A percentile compares a stretch with the other conserved stretches of the same genome.
Conservation (phyloP, 1,140 invertebrate species). For the Rhizoglyphus robini region DNA sequence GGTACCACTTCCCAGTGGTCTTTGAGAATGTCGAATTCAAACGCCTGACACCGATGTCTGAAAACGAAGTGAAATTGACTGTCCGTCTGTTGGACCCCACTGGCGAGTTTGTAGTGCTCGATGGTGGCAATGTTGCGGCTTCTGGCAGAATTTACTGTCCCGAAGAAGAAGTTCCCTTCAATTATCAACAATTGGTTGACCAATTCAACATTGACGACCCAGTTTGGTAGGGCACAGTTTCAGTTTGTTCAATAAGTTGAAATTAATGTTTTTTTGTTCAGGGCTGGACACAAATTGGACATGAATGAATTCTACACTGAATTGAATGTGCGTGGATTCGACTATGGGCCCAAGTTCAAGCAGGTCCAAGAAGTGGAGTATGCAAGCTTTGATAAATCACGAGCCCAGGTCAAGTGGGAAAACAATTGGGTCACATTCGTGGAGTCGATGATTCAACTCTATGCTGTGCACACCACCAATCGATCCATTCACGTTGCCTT, state of each 20-base stretch:
- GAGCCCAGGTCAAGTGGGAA: slow-evolving; percentile 31
- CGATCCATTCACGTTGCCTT: slow-evolving; percentile 1
- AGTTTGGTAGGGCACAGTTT: not conserved
- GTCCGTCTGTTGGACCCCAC: slow-evolving; percentile 16
- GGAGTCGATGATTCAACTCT: slow-evolving; percentile 41
- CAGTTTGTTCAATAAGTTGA: not conserved
- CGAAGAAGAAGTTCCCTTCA: slow-evolving; percentile 33
- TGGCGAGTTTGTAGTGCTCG: slow-evolving; percentile 19
- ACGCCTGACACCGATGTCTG: slow-evolving; percentile 40
- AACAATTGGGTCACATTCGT: slow-evolving; percentile 42
- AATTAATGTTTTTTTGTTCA: slow-evolving; percentile 7
- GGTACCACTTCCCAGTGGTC: slow-evolving; percentile 34
- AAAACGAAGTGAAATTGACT: slow-evolving; percentile 28
- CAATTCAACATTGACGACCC: slow-evolving; percentile 17
- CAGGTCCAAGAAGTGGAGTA: slow-evolving; percentile 28
- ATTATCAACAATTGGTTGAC: slow-evolving; percentile 19
- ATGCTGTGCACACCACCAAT: not conserved
- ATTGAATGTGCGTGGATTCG: slow-evolving; percentile 41
- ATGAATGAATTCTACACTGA: slow-evolving; percentile 44
- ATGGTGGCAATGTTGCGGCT: slow-evolving; percentile 36
- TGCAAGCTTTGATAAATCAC: slow-evolving; percentile 5
- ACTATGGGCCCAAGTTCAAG: slow-evolving; percentile 41
- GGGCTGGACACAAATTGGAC: slow-evolving; percentile 38
- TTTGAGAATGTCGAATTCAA: slow-evolving; percentile 42
- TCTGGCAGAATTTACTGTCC: slow-evolving; percentile 55